A percentile compares a stretch with the other conserved stretches of the same genome.
These are phyloP conservation scores for Apaloderma vittatum DNA, from an alignment of 2,113 vertebrate genomes.

Conservation along the genomic window DNA sequence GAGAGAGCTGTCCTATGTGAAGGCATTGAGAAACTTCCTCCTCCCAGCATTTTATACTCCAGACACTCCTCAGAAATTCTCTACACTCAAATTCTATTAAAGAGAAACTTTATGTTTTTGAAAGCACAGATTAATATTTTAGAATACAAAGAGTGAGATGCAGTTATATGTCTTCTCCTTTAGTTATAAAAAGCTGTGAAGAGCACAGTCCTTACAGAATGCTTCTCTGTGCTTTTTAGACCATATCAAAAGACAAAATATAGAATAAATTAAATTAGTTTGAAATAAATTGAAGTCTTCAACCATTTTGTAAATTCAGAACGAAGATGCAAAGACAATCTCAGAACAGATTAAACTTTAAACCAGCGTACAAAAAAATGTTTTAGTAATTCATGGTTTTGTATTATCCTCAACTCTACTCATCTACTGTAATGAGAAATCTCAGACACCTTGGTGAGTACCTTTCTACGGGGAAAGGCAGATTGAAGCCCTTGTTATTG, in stretches of 20 bases:
- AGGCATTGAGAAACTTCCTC: not conserved
- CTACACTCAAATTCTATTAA: not conserved
- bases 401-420: not conserved
- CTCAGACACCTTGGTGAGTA: rapidly evolving
- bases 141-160: not conserved
- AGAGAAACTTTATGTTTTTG: not conserved
- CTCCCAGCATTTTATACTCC: not conserved
- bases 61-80: not conserved
- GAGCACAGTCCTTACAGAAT: not conserved
- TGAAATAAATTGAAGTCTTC: not conserved
- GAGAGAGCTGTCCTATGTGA: rapidly evolving
- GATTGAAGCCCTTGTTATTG: not conserved
- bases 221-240: not conserved
- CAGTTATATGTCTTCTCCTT: rapidly evolving
- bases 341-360: not conserved
- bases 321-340: not conserved
- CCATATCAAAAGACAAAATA: not conserved
- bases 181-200: not conserved
- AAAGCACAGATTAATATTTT: not conserved
- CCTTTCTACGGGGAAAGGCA: not conserved
- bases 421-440: not conserved
- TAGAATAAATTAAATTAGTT: not conserved
- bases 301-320: not conserved
- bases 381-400: not conserved
- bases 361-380: not conserved